phyloP scores from a whole-genome alignment of 2,113 vertebrate genomes.

The Dasyornis broadbenti region DNA sequence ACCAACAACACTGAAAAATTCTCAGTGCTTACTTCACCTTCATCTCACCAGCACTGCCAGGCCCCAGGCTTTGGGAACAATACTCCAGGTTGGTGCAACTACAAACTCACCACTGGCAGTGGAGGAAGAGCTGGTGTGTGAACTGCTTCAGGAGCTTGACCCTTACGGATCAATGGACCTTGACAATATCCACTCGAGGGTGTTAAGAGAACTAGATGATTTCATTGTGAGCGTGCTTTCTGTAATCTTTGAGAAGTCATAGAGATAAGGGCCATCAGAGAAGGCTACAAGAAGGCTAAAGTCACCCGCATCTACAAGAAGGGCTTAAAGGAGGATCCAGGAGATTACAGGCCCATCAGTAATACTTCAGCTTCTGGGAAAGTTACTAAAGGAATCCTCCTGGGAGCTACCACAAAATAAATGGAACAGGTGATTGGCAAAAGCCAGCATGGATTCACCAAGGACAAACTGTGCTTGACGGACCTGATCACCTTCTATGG shows the following conservation, averaged over 20 bases:
- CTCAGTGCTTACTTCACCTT: background rate
- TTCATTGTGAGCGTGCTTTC: background rate
- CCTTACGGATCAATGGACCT: background rate
- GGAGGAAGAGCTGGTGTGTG: background rate
- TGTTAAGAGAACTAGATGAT: background rate
- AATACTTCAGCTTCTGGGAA: background rate
- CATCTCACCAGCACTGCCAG: background rate
- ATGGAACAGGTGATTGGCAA: background rate
- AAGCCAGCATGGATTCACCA: background rate
- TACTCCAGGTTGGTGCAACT: background rate
- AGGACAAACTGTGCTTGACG: background rate
- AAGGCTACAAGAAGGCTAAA: background rate
- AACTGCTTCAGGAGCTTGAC: background rate
- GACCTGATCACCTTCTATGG: background rate
- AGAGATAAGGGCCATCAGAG: background rate
- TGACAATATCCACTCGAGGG: background rate
- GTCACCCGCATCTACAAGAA: rapidly evolving
- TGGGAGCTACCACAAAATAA: background rate
- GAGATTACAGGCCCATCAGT: background rate
- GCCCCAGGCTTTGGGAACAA: background rate
- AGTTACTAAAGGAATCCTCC: background rate
- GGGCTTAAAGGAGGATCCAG: background rate
- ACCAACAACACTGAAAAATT: background rate
- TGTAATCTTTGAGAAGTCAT: background rate
- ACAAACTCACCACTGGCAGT: rapidly evolving